Evolutionary conservation across 1,140 invertebrate genomes (phyloP).

Genomic region (Cataglyphis hispanica): DNA sequence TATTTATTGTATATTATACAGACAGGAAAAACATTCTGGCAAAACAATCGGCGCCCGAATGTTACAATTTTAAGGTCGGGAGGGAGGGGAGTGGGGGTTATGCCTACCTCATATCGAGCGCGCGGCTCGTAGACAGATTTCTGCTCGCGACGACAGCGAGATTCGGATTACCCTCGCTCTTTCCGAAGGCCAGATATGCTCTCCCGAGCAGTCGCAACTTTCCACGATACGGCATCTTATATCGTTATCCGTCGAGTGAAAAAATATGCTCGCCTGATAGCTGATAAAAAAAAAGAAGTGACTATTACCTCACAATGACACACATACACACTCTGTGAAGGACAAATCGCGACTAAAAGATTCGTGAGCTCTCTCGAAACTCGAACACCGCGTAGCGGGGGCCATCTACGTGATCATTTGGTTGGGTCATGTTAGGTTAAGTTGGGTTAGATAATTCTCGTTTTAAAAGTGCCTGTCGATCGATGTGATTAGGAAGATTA

Average conservation of each 20-base stretch:
- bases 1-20: too few species aligned
- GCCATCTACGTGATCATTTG: slow-evolving; percentile 41
- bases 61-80: background rate
- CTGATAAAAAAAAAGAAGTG: background rate
- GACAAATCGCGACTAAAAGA: slow-evolving; percentile 70
- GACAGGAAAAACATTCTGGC: too few species aligned
- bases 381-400: slow-evolving; percentile 33
- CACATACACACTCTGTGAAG: slow-evolving; percentile 41
- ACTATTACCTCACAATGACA: background rate
- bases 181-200: slow-evolving; percentile 65
- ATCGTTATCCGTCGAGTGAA: too few species aligned
- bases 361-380: background rate
- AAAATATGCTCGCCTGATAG: too few species aligned
- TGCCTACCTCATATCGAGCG: slow-evolving; percentile 83
- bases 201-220: slow-evolving; percentile 78
- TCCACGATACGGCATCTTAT: slow-evolving; percentile 79
- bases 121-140: slow-evolving; percentile 78
- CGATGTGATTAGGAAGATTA: background rate
- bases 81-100: background rate
- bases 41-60: background rate
- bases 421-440: too few species aligned
- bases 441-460: too few species aligned
- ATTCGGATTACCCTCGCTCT: slow-evolving; percentile 67
- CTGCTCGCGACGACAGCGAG: slow-evolving; percentile 69
- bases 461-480: background rate